phyloP scores from a whole-genome alignment of 2,797 vertebrate genomes.

The Chelonia mydas region DNA sequence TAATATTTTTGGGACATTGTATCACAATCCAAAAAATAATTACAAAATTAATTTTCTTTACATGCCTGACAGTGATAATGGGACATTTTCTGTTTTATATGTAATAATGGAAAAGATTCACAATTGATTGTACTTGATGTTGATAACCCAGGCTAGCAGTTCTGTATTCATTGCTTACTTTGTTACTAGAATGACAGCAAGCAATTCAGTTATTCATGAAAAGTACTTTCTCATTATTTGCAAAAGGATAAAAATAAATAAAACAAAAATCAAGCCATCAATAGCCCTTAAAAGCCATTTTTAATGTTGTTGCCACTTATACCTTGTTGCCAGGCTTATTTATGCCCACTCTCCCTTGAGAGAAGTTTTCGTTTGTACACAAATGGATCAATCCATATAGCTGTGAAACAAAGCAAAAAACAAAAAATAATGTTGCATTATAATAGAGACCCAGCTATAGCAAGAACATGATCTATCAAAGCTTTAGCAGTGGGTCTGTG shows the following conservation, averaged over 20 bases:
- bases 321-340: not conserved
- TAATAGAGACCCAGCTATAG: not conserved
- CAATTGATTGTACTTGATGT: not conserved
- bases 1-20: not conserved
- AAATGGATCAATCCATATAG: slow-evolving; percentile 2
- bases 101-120: not conserved
- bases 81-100: not conserved
- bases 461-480: not conserved
- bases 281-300: not conserved
- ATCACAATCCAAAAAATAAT: not conserved
- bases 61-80: not conserved
- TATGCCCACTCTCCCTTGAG: not conserved
- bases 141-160: not conserved
- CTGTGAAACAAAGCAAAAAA: not conserved
- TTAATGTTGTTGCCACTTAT: not conserved
- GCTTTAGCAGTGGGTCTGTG: not conserved
- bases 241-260: not conserved
- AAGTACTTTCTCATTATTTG: not conserved
- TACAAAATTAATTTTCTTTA: not conserved
- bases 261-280: not conserved
- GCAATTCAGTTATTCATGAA: not conserved
- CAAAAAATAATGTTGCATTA: not conserved
- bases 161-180: not conserved
- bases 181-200: not conserved
- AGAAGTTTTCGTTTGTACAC: not conserved